Evolutionary conservation across 1,140 invertebrate genomes (phyloP).

Genomic region (Leptopilina boulardi): DNA sequence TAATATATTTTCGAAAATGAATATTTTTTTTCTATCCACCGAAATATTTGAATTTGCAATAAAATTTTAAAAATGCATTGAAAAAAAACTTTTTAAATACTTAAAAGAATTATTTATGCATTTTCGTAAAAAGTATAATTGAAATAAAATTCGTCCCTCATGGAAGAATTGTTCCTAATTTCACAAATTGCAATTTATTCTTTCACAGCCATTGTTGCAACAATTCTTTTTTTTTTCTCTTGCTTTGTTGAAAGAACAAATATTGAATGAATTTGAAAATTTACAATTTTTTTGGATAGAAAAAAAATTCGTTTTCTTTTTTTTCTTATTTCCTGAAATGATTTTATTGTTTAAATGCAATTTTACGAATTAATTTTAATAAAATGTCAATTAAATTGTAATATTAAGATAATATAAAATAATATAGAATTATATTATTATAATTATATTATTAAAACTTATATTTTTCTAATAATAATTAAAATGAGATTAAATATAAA

Average conservation of each 20-base stretch:
- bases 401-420: too few relatives aligned
- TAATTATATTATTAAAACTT: too few relatives aligned
- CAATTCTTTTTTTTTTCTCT: neutral
- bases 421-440: too few relatives aligned
- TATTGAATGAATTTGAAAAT: neutral
- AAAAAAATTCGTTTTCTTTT: slow-evolving; percentile 4
- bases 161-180: neutral
- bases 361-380: neutral
- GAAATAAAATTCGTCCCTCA: neutral
- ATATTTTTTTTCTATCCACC: neutral
- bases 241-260: slow-evolving; percentile 19
- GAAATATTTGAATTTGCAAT: neutral
- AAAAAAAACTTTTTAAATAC: neutral
- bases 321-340: neutral
- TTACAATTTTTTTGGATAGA: neutral
- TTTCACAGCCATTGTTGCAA: slow-evolving; percentile 26
- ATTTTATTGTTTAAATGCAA: slow-evolving; percentile 1
- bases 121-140: neutral
- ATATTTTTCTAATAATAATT: too few relatives aligned
- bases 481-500: neutral
- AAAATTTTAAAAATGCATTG: neutral
- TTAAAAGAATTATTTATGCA: neutral
- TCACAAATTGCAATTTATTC: slow-evolving; percentile 12
- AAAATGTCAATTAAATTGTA: too few relatives aligned
- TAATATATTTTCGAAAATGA: neutral